Evolutionary conservation across 2,888 invertebrate genomes (phyloP).

Genomic region (Euclidia mi): DNA sequence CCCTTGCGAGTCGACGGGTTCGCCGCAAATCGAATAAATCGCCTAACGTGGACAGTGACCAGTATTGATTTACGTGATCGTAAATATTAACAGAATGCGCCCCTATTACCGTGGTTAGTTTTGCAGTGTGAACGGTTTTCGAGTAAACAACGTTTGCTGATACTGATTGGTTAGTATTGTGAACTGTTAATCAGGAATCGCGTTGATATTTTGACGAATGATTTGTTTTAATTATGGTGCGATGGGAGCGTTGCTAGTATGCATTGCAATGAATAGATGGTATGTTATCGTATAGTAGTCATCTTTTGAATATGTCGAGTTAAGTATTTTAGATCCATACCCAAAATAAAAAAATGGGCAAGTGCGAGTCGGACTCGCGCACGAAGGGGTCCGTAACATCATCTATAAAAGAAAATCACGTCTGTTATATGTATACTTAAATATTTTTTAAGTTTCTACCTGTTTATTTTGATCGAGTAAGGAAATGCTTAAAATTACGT

Average conservation of each 20-base stretch:
- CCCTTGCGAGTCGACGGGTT: conserved; percentile 53
- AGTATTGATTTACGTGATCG: conserved; percentile 65
- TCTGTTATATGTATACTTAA: no score
- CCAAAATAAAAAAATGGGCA: no score
- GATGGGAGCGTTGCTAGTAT: background rate
- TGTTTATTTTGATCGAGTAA: no score
- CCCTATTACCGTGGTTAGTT: conserved; percentile 50
- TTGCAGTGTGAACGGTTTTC: conserved; percentile 39
- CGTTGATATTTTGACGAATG: conserved; percentile 1
- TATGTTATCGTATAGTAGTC: no score
- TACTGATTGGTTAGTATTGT: conserved; percentile 30
- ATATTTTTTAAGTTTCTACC: no score
- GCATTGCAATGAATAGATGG: no score
- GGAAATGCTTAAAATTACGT: no score
- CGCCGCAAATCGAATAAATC: conserved; percentile 69
- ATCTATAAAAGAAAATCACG: no score
- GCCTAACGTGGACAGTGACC: conserved; percentile 58
- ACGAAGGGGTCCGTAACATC: no score
- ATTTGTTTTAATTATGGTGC: background rate
- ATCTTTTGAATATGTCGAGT: no score
- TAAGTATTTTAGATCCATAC: no score
- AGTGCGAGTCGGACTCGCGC: no score
- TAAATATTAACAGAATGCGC: conserved; percentile 58
- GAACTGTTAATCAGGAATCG: conserved; percentile 24
- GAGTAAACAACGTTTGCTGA: conserved; percentile 29